Percentiles rank a stretch among this genome's conserved stretches.
Conservation (phyloP, 1,140 invertebrate genomes). For the Drosophila setifemur region DNA sequence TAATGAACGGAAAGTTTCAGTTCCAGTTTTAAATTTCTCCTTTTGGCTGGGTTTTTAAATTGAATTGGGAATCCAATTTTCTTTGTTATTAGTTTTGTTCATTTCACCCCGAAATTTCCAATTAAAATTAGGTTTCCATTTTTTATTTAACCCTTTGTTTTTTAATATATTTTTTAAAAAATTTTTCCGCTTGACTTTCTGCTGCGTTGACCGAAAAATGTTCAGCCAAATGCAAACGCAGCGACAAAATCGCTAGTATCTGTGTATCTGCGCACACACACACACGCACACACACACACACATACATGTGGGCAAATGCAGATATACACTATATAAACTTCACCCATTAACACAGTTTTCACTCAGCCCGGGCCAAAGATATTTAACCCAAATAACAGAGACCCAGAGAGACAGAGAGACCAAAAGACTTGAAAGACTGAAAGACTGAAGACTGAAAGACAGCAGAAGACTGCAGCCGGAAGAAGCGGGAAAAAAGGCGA, state of each 20-base stretch:
- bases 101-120: neutral
- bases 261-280: too few species aligned
- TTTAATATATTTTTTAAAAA: neutral
- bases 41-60: too few species aligned
- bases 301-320: conserved; percentile 9
- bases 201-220: conserved; percentile 7
- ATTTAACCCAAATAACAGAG: conserved; percentile 65
- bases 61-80: too few species aligned
- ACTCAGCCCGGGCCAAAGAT: conserved; percentile 36
- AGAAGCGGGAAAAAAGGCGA: conserved; percentile 12
- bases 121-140: neutral
- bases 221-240: conserved; percentile 18
- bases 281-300: too few species aligned
- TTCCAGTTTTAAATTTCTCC: too few species aligned
- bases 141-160: neutral
- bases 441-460: conserved; percentile 1
- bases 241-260: conserved; percentile 24
- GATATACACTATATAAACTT: conserved; percentile 54
- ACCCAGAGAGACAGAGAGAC: conserved; percentile 17
- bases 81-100: too few species aligned
- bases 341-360: conserved; percentile 74
- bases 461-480: conserved; percentile 17
- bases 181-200: neutral
- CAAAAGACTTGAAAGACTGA: neutral
- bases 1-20: too few species aligned